Conservation (phyloP, 2,888 invertebrate species). For the Rhagonycha fulva region DNA sequence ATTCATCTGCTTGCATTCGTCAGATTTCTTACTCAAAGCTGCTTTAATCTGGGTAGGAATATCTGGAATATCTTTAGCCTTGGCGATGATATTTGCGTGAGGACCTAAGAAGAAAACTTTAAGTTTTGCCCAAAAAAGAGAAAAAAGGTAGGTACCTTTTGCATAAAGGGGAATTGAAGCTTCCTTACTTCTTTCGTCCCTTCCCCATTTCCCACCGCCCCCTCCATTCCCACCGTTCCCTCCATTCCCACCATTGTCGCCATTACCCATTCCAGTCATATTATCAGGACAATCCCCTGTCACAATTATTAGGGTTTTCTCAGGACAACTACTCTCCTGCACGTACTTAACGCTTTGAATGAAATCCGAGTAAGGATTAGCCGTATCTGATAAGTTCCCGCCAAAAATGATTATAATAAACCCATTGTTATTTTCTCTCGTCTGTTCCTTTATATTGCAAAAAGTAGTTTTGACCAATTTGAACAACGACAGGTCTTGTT, state of each 20-base stretch:
- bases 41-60: conserved; percentile 5
- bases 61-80: conserved; percentile 3
- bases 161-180: conserved; percentile 1
- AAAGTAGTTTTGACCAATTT: conserved; percentile 6
- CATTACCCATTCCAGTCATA: not conserved
- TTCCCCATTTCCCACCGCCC: not conserved
- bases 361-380: conserved; percentile 9
- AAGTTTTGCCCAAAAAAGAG: not conserved
- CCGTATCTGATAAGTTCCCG: not conserved
- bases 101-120: not conserved
- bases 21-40: not conserved
- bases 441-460: not conserved
- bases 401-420: conserved; percentile 16
- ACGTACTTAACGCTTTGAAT: conserved; percentile 13
- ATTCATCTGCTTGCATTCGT: not conserved
- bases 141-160: not conserved
- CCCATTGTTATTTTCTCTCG: not conserved
- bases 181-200: not conserved
- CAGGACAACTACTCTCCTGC: conserved; percentile 1
- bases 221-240: not conserved
- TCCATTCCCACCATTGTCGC: not conserved
- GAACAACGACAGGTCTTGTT: conserved; percentile 3
- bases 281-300: conserved; percentile 9
- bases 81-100: not conserved
- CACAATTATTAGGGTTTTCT: conserved; percentile 10